Percentiles rank a stretch among this genome's conserved stretches.
Conservation (phyloP, 2,797 vertebrate genomes). For the Neostethus bicornis region DNA sequence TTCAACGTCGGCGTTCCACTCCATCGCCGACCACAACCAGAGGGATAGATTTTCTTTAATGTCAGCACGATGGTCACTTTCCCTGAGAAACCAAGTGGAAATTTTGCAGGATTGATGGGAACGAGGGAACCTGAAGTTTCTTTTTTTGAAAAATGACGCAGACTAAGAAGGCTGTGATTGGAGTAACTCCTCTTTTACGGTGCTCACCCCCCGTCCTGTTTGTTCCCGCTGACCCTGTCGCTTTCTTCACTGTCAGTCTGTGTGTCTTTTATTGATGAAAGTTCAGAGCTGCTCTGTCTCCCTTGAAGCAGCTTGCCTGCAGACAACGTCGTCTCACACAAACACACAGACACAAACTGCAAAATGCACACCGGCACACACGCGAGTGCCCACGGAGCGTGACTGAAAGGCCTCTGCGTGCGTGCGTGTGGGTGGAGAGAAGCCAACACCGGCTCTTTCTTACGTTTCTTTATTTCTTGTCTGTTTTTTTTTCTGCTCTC, state of each 20-base stretch:
- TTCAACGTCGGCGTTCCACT: constrained; percentile 44
- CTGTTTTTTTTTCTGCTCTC: constrained; percentile 24
- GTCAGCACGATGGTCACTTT: constrained; percentile 54
- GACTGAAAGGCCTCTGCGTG: constrained; percentile 44
- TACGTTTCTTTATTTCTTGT: constrained; percentile 15
- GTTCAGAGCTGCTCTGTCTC: constrained; percentile 56
- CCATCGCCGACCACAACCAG: constrained; percentile 24
- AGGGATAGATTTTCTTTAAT: constrained; percentile 73
- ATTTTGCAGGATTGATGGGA: constrained; percentile 57
- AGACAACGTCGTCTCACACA: constrained; percentile 47
- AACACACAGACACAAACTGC: constrained; percentile 32
- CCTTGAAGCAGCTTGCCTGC: constrained; percentile 52
- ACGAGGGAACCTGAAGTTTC: constrained; percentile 19
- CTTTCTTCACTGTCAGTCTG: constrained; percentile 51
- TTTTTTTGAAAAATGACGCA: constrained; percentile 41
- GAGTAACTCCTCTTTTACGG: constrained; percentile 30
- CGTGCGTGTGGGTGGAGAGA: constrained; percentile 37
- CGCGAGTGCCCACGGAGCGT: constrained; percentile 7
- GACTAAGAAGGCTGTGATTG: constrained; percentile 40
- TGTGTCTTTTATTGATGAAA: constrained; percentile 55
- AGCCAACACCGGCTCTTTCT: constrained; percentile 44
- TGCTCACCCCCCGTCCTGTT: constrained; percentile 23
- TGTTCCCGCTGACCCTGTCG: constrained; percentile 45
- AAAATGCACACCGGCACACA: constrained; percentile 7
- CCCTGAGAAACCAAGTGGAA: constrained; percentile 48